Base-by-base conservation (phyloP, 2,797 vertebrate species). In the Astyanax mexicanus region DNA sequence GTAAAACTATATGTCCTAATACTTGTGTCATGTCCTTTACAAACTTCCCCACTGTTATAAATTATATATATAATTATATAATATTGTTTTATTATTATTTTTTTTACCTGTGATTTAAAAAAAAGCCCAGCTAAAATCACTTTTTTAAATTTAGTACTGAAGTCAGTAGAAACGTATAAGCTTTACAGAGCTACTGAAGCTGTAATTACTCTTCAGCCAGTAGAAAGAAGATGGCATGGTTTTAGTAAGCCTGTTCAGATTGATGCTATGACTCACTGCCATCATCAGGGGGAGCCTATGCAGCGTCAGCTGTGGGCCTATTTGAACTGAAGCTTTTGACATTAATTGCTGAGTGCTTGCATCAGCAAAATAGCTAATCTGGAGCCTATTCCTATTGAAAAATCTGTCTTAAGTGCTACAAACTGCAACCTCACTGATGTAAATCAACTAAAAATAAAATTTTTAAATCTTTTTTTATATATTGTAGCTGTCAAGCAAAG, bases 261-360 rank as follows among this genome's bases (percentile, higher is more conserved):
- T 72, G 81, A 54, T 37, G 19, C 68, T 75, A 29, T 72, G 42
- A 61, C 27, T 58, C 61, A 55, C 19, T 35, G 21, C 82, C 82
- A 83, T 37, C 55, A 83, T 37, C 55, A 83, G 82, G 66, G 76
- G 78, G 76, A 74, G 68, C 47, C 54, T 19, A 25, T 72, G 12
- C 13, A 58, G 69, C 47, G 64, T 37, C 1, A 10, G 23, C 7
- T 49, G 9, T 37, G 32, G 29, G 5, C 2, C 29, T 32, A 21
- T 15, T 15, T 44, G 1, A 54, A 60, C 54, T 62, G 62, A 23
- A 57, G 29, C 40, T 49, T 54, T 69, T 61, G n/a, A 52, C 73
- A 71, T 51, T 66, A 54, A 29, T 82, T 81, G 62, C 77, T 35
- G 44, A 60, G 47, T 51, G 75, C 85, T 83, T 84, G 69, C 79